Conservation (phyloP, 2,113 vertebrate genomes). For the Benitochromis conjunctus region DNA sequence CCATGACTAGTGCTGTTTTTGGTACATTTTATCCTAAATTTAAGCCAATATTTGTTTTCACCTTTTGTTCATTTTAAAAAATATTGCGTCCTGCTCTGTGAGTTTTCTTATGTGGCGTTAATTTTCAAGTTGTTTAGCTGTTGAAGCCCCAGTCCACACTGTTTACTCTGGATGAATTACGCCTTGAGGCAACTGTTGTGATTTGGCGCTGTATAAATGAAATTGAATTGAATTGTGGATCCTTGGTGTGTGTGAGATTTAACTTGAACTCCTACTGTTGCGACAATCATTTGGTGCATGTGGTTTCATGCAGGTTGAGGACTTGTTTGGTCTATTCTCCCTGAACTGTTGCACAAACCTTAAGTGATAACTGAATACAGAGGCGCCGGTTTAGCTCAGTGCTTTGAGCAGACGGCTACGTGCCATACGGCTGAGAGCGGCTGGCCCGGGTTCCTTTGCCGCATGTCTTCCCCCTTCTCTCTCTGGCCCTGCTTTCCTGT, state of each 20-base stretch:
- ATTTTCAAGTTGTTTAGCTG: not conserved
- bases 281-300: constrained; percentile 31
- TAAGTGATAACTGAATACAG: not conserved
- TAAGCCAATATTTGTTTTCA: not conserved
- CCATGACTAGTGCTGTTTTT: not conserved
- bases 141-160: not conserved
- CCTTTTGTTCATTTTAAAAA: not conserved
- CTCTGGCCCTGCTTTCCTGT: too few species aligned
- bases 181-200: not conserved
- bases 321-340: not conserved
- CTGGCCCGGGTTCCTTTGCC: too few species aligned
- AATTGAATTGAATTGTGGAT: not conserved
- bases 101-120: not conserved
- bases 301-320: not conserved
- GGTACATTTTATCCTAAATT: not conserved
- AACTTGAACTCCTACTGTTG: not conserved
- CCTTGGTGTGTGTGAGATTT: not conserved
- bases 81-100: not conserved
- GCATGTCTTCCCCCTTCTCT: too few species aligned
- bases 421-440: too few species aligned
- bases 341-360: not conserved
- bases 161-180: not conserved
- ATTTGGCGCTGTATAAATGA: not conserved
- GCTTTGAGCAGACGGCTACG: too few species aligned
- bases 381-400: too few species aligned